Percentiles rank a stretch among this genome's conserved stretches.
These are phyloP conservation scores for Melinopterus prodromus DNA, from an alignment of 2,888 invertebrate species.

Conservation along the genomic window DNA sequence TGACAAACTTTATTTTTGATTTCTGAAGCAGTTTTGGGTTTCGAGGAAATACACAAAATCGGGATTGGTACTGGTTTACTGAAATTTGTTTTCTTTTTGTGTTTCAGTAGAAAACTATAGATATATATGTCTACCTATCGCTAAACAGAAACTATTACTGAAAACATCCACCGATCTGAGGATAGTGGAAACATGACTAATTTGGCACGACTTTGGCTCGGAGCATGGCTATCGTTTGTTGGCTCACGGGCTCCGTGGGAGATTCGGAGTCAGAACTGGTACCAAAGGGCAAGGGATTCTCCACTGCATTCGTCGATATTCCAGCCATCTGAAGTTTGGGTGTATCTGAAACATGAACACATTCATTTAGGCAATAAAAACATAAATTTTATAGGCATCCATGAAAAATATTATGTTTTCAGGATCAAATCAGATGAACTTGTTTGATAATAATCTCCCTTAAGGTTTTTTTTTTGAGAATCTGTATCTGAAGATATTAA, in stretches of 20 bases:
- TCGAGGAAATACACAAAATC: background rate
- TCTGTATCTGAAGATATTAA: too few species aligned
- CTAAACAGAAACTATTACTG: background rate
- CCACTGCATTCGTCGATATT: constrained; percentile 36
- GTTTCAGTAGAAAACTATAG: constrained; percentile 6
- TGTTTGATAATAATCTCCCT: too few species aligned
- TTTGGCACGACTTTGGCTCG: constrained; percentile 60
- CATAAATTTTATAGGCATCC: too few species aligned
- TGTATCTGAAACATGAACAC: constrained; percentile 26
- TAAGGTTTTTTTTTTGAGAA: too few species aligned
- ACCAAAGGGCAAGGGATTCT: constrained; percentile 53
- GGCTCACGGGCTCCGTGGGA: constrained; percentile 63
- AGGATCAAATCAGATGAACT: too few species aligned
- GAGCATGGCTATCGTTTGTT: constrained; percentile 59
- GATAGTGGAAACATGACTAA: constrained; percentile 41
- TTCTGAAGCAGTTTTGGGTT: constrained; percentile 15
- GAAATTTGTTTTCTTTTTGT: constrained; percentile 14
- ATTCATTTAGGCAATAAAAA: too few species aligned
- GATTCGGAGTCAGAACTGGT: constrained; percentile 65
- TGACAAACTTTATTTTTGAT: constrained; percentile 12
- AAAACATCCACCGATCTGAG: constrained; percentile 34
- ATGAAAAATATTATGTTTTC: too few species aligned
- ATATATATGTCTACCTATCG: constrained; percentile 5
- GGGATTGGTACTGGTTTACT: background rate
- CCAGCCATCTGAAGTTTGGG: constrained; percentile 39